These are phyloP conservation scores for Caligus rogercresseyi DNA, from an alignment of 1,140 invertebrate species.

Conservation along the genomic window DNA sequence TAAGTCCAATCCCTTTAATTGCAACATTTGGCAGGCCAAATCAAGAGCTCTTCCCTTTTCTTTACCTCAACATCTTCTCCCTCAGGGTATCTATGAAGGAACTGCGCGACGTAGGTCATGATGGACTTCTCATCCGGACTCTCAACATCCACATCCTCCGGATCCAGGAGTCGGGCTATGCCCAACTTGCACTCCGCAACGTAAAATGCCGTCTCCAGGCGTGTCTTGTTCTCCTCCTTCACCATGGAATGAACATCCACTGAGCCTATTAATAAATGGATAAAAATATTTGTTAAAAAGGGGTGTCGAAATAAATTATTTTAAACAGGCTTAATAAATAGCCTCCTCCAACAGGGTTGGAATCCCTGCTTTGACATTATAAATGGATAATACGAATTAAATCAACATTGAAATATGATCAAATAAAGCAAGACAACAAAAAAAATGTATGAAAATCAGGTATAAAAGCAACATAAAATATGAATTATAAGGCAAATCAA, in stretches of 20 bases:
- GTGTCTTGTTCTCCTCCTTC: conserved; percentile 52
- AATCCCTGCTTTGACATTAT: too few species aligned
- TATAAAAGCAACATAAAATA: too few species aligned
- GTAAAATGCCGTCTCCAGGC: conserved; percentile 80
- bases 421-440: too few species aligned
- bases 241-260: conserved; percentile 41
- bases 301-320: background rate
- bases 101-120: conserved; percentile 98
- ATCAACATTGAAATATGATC: too few species aligned
- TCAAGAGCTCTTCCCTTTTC: too few species aligned
- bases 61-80: background rate
- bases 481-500: too few species aligned
- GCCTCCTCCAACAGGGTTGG: too few species aligned
- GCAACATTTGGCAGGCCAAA: too few species aligned
- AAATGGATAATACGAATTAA: too few species aligned
- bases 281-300: too few species aligned
- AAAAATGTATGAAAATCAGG: too few species aligned
- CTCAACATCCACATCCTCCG: conserved; percentile 91
- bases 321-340: background rate
- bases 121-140: conserved; percentile 95
- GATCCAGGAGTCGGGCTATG: conserved; percentile 76
- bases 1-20: too few species aligned
- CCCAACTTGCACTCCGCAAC: conserved; percentile 79
- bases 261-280: conserved; percentile 6
- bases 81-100: conserved; percentile 56